Evolutionary conservation across 1,140 invertebrate species (phyloP), one percentile per base, ranked within the genome.

Genomic region (Drosophila persimilis): DNA sequence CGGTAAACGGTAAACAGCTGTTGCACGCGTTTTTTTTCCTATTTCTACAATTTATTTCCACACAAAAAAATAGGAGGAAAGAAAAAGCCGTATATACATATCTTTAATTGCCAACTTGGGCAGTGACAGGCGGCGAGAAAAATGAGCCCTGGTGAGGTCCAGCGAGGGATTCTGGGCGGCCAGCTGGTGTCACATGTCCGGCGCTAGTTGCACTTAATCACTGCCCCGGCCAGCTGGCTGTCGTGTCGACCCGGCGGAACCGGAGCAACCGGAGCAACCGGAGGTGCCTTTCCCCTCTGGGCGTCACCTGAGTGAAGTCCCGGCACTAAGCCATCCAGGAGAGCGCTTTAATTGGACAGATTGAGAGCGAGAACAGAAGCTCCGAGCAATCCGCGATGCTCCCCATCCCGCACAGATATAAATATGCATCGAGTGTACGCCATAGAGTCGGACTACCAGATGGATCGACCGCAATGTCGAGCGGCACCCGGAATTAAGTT

Each of bases 91-190:
- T 39, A 47, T 55, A 58, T 48, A 63, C 59, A 78, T 79, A 89
- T 88, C 86, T 88, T 88, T 88, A 88, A 89, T 88, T 88, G 84
- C 84, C 84, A 88, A 83, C 84, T 88, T 83, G 75, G 64, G 53
- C 67, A 84, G 80, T 79, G 80, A 89, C 79, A 88, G 62, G 52
- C 72, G 60, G 79, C 59, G 79, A 83, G 71, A 86, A 70, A 86
- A 88, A 86, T 86, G 71, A 73, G 60, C 71, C 55, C 59, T 69
- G 62, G 63, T 63, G 46, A 77, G 64, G 57, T 71, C 35, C 69
- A 64, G 50, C 59, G 62, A 48, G 31, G 41, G 45, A 44, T 63
- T 75, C 31, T 50, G 52, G 64, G n/a, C 76, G 64, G n/a, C 71
- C 76, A 56, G 48, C 63, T 76, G 61, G 74, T 72, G 61, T 62